Percentiles rank a stretch among this genome's conserved stretches.
These are phyloP conservation scores for Crenuchus spilurus DNA, from an alignment of 2,797 vertebrate species.

Conservation along the genomic window DNA sequence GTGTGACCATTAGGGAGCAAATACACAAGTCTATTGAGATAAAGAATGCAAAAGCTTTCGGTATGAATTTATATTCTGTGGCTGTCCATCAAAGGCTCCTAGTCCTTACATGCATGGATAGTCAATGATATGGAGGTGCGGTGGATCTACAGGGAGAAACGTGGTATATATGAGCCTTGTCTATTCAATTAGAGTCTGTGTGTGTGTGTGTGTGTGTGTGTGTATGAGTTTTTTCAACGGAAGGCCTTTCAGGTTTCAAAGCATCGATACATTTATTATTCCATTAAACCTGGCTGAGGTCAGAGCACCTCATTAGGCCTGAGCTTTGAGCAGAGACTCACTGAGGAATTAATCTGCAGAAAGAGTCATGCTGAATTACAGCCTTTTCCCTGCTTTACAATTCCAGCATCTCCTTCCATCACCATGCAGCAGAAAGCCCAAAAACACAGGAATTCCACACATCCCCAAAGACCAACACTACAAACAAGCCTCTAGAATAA, in stretches of 20 bases:
- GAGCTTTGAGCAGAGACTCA: conserved; percentile 57
- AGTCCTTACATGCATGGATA: conserved; percentile 40
- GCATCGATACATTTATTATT: conserved; percentile 63
- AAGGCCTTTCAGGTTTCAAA: conserved; percentile 60
- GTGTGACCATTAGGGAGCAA: conserved; percentile 10
- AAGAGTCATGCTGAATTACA: conserved; percentile 54
- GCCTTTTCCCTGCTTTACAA: conserved; percentile 50
- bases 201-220: conserved; percentile 24
- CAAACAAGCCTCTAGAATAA: not conserved
- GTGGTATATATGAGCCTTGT: not conserved
- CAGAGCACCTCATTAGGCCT: conserved; percentile 60
- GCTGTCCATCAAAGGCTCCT: conserved; percentile 42
- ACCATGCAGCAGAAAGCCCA: conserved; percentile 19
- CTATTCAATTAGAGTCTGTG: not conserved
- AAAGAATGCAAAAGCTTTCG: conserved; percentile 30
- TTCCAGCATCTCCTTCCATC: conserved; percentile 27
- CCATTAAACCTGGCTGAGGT: conserved; percentile 64
- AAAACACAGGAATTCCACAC: conserved; percentile 9
- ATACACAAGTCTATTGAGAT: conserved; percentile 39
- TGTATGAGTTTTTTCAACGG: conserved; percentile 28
- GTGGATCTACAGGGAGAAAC: not conserved
- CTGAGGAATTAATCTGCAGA: conserved; percentile 64
- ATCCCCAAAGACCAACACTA: not conserved
- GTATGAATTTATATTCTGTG: conserved; percentile 45
- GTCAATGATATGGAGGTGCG: conserved; percentile 19